Percentiles rank a stretch among this genome's conserved stretches.
phyloP scores from a whole-genome alignment of 2,888 invertebrate genomes.

The Drosophila buzzatii region DNA sequence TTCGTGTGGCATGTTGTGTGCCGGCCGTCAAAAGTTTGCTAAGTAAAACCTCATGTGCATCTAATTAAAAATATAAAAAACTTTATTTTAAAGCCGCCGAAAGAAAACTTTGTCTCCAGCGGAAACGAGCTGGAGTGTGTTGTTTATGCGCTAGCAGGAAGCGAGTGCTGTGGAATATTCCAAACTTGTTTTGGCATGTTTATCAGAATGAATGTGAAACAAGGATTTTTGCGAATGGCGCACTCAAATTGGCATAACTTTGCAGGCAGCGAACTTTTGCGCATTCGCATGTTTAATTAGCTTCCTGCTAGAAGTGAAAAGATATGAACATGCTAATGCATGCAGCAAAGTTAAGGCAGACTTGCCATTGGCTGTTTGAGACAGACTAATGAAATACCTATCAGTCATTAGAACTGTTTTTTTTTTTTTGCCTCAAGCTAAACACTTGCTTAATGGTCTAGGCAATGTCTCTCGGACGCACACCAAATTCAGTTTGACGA shows the following conservation, averaged over 20 bases:
- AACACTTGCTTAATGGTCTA: slow-evolving; percentile 20
- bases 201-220: slow-evolving; percentile 65
- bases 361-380: background rate
- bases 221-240: slow-evolving; percentile 69
- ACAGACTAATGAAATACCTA: slow-evolving; percentile 9
- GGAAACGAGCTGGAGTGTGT: slow-evolving; percentile 49
- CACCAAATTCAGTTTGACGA: slow-evolving; percentile 28
- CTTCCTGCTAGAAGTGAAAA: slow-evolving; percentile 10
- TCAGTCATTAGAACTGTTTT: slow-evolving; percentile 17
- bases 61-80: slow-evolving; percentile 81
- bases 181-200: slow-evolving; percentile 75
- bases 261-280: slow-evolving; percentile 31
- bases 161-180: slow-evolving; percentile 46
- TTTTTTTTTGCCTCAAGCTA: background rate
- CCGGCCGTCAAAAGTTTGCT: slow-evolving; percentile 69
- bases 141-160: slow-evolving; percentile 48
- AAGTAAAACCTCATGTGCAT: slow-evolving; percentile 80
- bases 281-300: slow-evolving; percentile 66
- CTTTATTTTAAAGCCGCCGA: slow-evolving; percentile 78
- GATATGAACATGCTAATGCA: slow-evolving; percentile 32
- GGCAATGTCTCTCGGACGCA: slow-evolving; percentile 8
- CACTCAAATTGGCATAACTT: slow-evolving; percentile 74
- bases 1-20: slow-evolving; percentile 13
- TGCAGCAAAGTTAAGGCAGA: background rate
- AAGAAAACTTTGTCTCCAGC: slow-evolving; percentile 77